Evolutionary conservation across 2,888 invertebrate genomes (phyloP), one percentile per base, ranked within the genome.

Genomic region (Epistrophe grossulariae): DNA sequence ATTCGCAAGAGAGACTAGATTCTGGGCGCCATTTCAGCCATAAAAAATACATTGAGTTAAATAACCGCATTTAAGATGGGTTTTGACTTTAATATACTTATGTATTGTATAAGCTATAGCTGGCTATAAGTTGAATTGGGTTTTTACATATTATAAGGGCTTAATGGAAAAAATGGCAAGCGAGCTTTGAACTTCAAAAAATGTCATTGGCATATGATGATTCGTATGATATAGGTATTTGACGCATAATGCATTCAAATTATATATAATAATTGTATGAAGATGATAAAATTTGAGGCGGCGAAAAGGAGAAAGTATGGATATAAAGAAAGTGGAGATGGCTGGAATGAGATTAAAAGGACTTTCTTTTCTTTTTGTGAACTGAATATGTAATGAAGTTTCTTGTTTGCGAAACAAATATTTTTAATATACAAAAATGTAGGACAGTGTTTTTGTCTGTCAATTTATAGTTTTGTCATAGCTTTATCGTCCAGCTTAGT

Each of bases 21-120:
- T 85, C 85, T 82, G 88, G 90, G 89, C 90, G 89, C 90, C 90
- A 88, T 76, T 82, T 71, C 81, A 88, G 76, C 82, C 89, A 89
- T 89, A 89, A 89, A 90, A 88, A 89, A 87, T 85, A 78, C 87
- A 79, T 74, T 52, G 74, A 82, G 64, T 64, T 78, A 78, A 74
- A 87, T 82, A 79, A 79, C 83, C 79, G 79, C 79, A 45, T 83
- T 83, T 72, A 82, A 72, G 82, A 78, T 78, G 24, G 62, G 57
- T 85, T 78, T 64, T 74, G 40, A 64, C 59, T 71, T 50, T 31
- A 70, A 62, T 73, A 17, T 35, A 8, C 24, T 2, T 24, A 24
- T 3, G 19, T 50, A 17, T 4, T 17, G 35, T 10, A 19, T 24
- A 4, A 4, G n/a, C 4, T n/a, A 6, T 17, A 31, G 66, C 17